Base-by-base conservation (phyloP, 2,797 vertebrate genomes). In the Anguilla obscura region DNA sequence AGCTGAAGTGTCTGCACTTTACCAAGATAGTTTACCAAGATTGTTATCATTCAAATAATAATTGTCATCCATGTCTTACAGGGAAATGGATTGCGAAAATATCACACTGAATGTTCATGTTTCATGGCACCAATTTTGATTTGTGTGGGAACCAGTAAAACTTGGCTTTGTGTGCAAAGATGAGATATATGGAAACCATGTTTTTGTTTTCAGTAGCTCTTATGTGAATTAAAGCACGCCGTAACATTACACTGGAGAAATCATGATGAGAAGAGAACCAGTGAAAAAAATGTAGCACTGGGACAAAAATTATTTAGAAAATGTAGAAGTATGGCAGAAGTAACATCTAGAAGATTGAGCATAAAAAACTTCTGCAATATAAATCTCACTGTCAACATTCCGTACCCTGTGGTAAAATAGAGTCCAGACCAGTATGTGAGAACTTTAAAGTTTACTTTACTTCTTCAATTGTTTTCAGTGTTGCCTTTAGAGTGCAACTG, bases 301-400 rank as follows among this genome's bases (percentile, higher is more conserved):
- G 82, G 87, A 45, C 24, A 80, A 60, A 27, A 8, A 40, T 30
- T 24, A 36, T 48, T 48, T 48, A 56, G 36, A 71, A 82, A 54
- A 84, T 84, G 27, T 36, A 86, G 79, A 80, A 48, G 18, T 79
- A 86, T 71, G 66, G 21, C n/a, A 87, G 79, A 79, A 48, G 18
- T 79, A 86, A 71, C 40, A 52, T 48, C 27, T 12, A 85, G 56
- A 52, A 50, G 88, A 86, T 86, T 88, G 56, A 87, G 60, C n/a
- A 58, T 63, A n/a, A 50, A 56, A 80, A 74, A 86, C 74, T 86
- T 84, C 88, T 86, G 85, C 85, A 66, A 71, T 84, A 90, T 91
- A 66, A 69, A 87, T 91, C 88, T 87, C 85, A 40, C 27, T 89
- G 85, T 87, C 88, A 89, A 69, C 86, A 66, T 66, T 85, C 80